Evolutionary conservation across 2,888 invertebrate species (phyloP), one percentile per base, ranked within the genome.

Genomic region (Catocala sponsa): DNA sequence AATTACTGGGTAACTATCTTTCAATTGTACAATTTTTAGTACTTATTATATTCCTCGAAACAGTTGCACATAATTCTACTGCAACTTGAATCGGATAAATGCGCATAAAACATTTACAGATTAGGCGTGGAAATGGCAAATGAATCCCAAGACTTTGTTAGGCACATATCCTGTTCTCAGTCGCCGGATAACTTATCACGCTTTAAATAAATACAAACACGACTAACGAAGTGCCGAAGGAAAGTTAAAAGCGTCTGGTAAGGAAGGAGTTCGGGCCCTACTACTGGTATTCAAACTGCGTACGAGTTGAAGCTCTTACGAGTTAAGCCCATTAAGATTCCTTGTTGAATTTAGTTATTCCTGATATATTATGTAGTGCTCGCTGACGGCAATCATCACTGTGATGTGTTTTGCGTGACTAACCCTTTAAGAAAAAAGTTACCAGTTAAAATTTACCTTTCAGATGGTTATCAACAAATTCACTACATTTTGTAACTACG

Each of bases 161-260:
- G 79, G 76, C 83, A 87, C 86, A 85, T 89, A 90, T 90, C 89
- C 91, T 84, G 89, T 89, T 87, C 81, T 88, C 89, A 85, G 84
- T 90, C 87, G 82, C 82, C 82, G 84, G 82, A 79, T 86, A 90
- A 93, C 89, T 92, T 92, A 92, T 92, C 90, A 89, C 86, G 86
- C 80, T 88, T 84, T 89, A 90, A 92, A 92, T 91, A 92, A 91
- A 93, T 87, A 92, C 90, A 90, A 91, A 89, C 87, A 88, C 80
- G 78, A 79, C 89, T 93, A 94, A 94, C 91, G 91, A 92, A 90
- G 91, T 92, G 93, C 87, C 86, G 89, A 92, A 90, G 89, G 87
- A 87, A 90, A 91, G 90, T 91, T 92, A 89, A 92, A 91, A 92
- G 88, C 90, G 89, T 85, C 86, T 84, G 68, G 84, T 81, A 82